Evolutionary conservation across 2,113 vertebrate species (phyloP), one percentile per base, ranked within the genome.

Genomic region (Sebastes fasciatus): DNA sequence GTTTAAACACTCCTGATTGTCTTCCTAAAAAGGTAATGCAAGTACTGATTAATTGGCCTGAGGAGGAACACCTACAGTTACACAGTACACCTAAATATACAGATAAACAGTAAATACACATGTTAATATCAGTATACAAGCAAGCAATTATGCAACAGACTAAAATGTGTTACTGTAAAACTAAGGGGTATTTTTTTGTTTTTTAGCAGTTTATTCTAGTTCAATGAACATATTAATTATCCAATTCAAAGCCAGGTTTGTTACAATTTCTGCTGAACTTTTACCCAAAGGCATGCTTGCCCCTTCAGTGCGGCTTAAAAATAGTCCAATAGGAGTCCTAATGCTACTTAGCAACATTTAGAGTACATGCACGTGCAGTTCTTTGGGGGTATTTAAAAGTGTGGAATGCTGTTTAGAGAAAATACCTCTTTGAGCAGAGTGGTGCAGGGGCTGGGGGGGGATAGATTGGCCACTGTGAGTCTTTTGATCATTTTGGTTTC

Each of bases 371-470:
- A 91, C 86, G 93, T 84, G 93, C 85, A 70, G 48, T 16, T 90
- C 92, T 88, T 92, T 80, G 82, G 87, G 34, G 84, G 87, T 88
- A 88, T 94, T 94, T 94, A 88, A 88, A 86, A 85, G 92, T 85
- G 82, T 84, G 90, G 91, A 92, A 94, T 92, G 90, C 63, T 90
- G 82, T 91, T 77, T 76, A 61, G 89, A 86, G 74, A 84, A 91
- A 93, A 88, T 66, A 67, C 65, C 68, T 42, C 80, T 74, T 45
- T 54, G 17, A 55, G 57, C 64, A 63, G 54, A 63, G 71, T 2
- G 34, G 63, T 68, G 74, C 1, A 8, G 77, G 65, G 65, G 51
- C 21, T 45, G 85, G 57, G 85, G 21, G 68, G 57, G 67, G 8
- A 43, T 40, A 46, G 61, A 81, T 23, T 21, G 51, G 69, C 58